Evolutionary conservation across 2,888 invertebrate species (phyloP).

Genomic region (Drosophila longiperda): DNA sequence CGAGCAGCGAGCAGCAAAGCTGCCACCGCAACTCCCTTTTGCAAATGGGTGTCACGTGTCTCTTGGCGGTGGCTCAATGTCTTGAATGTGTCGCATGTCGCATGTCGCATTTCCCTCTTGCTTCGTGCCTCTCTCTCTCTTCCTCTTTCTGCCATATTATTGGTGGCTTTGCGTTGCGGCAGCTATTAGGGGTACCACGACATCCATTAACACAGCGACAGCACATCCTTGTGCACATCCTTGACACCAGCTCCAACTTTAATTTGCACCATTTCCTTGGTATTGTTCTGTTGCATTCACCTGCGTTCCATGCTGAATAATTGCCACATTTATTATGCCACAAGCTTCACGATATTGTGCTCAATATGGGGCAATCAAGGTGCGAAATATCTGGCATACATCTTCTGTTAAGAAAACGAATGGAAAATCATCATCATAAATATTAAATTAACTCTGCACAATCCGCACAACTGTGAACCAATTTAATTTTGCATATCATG

Average conservation of each 20-base stretch:
- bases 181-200: constrained; percentile 35
- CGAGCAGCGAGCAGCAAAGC: neutral
- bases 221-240: constrained; percentile 16
- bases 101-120: neutral
- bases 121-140: neutral
- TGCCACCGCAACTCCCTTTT: constrained; percentile 38
- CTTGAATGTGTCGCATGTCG: constrained; percentile 6
- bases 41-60: constrained; percentile 70
- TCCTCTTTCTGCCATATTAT: constrained; percentile 45
- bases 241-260: constrained; percentile 11
- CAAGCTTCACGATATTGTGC: constrained; percentile 26
- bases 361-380: constrained; percentile 45
- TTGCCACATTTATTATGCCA: constrained; percentile 34
- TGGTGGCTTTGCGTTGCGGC: constrained; percentile 46
- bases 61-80: constrained; percentile 38
- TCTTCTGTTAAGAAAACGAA: neutral
- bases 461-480: constrained; percentile 3
- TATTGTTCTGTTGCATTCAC: constrained; percentile 12
- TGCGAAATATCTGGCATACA: neutral
- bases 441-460: constrained; percentile 7
- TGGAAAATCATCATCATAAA: neutral
- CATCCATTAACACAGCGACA: constrained; percentile 28
- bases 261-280: constrained; percentile 11
- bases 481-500: constrained; percentile 11
- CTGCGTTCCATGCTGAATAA: constrained; percentile 17